phyloP scores from a whole-genome alignment of 2,113 vertebrate genomes.

The Acinonyx jubatus region DNA sequence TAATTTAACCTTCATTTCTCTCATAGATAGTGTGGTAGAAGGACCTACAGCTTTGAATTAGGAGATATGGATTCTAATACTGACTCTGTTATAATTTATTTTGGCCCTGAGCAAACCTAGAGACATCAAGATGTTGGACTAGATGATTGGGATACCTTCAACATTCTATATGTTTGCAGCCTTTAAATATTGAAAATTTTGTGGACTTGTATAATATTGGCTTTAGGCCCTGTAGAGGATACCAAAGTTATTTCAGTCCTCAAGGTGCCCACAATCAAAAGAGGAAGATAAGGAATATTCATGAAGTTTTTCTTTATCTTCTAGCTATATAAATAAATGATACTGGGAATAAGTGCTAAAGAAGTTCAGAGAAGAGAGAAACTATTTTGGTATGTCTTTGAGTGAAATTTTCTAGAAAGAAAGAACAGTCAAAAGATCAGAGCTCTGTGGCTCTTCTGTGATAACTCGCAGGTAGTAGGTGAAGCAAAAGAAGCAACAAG shows the following conservation, averaged over 20 bases:
- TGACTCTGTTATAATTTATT: background rate
- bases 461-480: background rate
- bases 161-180: background rate
- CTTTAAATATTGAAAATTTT: background rate
- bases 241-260: background rate
- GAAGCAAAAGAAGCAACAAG: background rate
- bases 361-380: background rate
- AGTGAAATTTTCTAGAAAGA: conserved; percentile 28
- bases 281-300: background rate
- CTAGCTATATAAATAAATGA: background rate
- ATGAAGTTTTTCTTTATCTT: background rate
- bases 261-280: background rate
- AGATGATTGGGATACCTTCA: background rate
- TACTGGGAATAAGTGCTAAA: background rate
- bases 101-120: conserved; percentile 27
- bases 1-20: background rate
- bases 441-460: background rate
- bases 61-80: background rate
- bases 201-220: background rate
- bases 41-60: conserved; percentile 12
- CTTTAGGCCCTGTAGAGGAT: background rate
- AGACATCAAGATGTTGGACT: background rate
- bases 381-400: conserved; percentile 1
- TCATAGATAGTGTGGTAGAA: background rate
- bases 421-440: background rate